Evolutionary conservation across 92 coral and sea anemone genomes (phyloP).

Genomic region (Zoanthus sociatus): DNA sequence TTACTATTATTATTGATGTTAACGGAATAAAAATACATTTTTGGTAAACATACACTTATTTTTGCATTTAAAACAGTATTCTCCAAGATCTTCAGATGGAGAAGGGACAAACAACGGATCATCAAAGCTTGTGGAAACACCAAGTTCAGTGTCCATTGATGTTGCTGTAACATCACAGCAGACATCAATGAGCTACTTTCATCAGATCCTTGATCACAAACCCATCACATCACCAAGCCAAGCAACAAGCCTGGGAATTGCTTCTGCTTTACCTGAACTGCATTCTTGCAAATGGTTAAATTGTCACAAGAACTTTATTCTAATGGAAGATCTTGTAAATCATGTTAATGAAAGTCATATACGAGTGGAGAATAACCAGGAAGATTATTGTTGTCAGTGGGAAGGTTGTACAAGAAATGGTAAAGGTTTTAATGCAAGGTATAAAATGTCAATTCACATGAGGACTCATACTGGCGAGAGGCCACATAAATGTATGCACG

Average conservation of each 20-base stretch:
- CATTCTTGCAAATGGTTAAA: constrained; percentile 96
- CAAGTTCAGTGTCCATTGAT: constrained; percentile 66
- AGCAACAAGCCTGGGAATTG: constrained; percentile 68
- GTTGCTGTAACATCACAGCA: constrained; percentile 86
- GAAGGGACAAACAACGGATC: constrained; percentile 32
- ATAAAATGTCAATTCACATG: constrained; percentile 97
- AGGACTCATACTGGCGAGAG: constrained; percentile 97
- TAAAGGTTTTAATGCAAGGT: constrained; percentile 97
- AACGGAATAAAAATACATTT: background rate
- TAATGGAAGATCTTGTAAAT: constrained; percentile 91
- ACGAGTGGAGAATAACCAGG: constrained; percentile 70
- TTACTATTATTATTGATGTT: too few species aligned
- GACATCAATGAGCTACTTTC: constrained; percentile 80
- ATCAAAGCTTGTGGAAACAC: background rate
- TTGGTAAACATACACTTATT: background rate
- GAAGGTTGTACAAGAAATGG: constrained; percentile 95
- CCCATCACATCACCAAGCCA: constrained; percentile 84
- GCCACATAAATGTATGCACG: constrained; percentile 90
- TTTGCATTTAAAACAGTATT: constrained; percentile 18
- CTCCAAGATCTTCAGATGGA: constrained; percentile 47
- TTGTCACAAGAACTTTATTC: constrained; percentile 85
- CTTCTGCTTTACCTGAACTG: constrained; percentile 79
- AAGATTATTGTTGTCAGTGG: constrained; percentile 94
- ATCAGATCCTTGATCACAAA: constrained; percentile 87
- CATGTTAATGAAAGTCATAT: constrained; percentile 93